Conservation (phyloP, 2,888 invertebrate genomes). For the Pogonocherus hispidulus region DNA sequence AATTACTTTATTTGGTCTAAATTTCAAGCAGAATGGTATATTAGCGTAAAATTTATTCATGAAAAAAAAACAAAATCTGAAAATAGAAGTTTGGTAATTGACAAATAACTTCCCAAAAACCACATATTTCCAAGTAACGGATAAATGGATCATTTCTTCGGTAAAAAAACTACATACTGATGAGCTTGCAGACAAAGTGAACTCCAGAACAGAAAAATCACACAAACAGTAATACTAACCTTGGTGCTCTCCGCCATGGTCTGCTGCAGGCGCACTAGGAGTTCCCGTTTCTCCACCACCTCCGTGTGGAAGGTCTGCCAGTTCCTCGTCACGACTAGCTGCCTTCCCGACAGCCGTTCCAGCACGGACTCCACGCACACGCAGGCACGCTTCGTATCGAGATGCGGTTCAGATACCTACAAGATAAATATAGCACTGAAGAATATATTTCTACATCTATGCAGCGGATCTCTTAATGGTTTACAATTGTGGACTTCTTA, state of each 20-base stretch:
- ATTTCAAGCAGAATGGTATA: no score
- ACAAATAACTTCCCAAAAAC: no score
- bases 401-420: constrained; percentile 74
- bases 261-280: constrained; percentile 69
- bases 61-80: no score
- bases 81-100: no score
- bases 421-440: constrained; percentile 46
- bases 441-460: constrained; percentile 38
- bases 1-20: no score
- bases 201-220: not conserved
- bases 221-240: constrained; percentile 67
- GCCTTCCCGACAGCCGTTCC: constrained; percentile 77
- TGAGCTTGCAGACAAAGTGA: not conserved
- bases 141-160: no score
- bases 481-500: constrained; percentile 17
- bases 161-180: not conserved
- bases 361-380: constrained; percentile 78
- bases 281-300: constrained; percentile 73
- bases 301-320: constrained; percentile 81
- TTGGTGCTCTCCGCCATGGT: constrained; percentile 77
- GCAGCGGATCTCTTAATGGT: constrained; percentile 29
- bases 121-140: no score
- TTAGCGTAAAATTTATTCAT: no score
- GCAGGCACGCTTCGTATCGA: constrained; percentile 77
- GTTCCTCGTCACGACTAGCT: constrained; percentile 76